Conservation (phyloP, 2,797 vertebrate genomes). For the Crenuchus spilurus region DNA sequence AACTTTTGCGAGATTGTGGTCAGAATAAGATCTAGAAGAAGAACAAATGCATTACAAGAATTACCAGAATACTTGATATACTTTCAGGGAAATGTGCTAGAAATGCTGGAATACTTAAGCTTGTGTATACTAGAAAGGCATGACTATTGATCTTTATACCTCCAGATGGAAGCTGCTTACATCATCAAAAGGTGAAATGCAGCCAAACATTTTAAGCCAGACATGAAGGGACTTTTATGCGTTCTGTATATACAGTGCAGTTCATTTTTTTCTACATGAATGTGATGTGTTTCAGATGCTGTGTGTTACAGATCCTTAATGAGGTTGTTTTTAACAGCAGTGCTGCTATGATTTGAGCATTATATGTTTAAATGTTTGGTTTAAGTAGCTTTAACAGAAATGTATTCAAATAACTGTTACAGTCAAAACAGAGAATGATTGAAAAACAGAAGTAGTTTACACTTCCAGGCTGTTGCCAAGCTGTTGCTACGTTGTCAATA, state of each 20-base stretch:
- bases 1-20: conserved; percentile 50
- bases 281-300: too few relatives aligned
- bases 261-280: neutral
- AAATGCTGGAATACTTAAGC: neutral
- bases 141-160: neutral
- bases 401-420: too few relatives aligned
- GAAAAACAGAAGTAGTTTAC: too few relatives aligned
- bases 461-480: too few relatives aligned
- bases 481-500: too few relatives aligned
- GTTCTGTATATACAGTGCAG: neutral
- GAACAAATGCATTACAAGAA: neutral
- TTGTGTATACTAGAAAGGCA: neutral
- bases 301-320: too few relatives aligned
- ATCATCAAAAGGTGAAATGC: neutral
- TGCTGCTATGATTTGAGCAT: too few relatives aligned
- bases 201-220: neutral
- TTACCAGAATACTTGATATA: neutral
- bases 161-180: neutral
- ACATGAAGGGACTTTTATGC: neutral
- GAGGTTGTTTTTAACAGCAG: too few relatives aligned
- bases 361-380: neutral
- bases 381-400: too few relatives aligned
- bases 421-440: too few relatives aligned
- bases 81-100: neutral
- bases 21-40: conserved; percentile 1